Percentiles rank a stretch among this genome's conserved stretches.
These are phyloP conservation scores for Seriola rivoliana DNA, from an alignment of 2,113 vertebrate species.

Conservation along the genomic window DNA sequence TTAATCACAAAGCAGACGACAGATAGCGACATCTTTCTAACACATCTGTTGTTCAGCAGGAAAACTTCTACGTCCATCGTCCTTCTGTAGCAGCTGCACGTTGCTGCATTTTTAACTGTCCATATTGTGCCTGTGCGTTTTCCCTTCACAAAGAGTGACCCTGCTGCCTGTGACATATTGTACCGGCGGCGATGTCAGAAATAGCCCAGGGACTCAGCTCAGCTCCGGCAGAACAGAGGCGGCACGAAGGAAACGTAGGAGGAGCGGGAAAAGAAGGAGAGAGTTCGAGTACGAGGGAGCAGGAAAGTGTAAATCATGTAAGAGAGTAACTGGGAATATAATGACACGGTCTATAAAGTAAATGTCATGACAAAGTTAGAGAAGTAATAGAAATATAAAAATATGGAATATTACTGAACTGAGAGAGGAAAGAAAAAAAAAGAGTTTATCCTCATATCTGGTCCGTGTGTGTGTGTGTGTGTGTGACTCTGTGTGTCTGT, in stretches of 20 bases:
- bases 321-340: constrained; percentile 55
- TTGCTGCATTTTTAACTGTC: constrained; percentile 5
- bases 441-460: background rate
- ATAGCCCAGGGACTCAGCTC: constrained; percentile 39
- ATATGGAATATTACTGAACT: background rate
- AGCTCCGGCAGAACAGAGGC: constrained; percentile 23
- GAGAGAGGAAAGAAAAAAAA: background rate
- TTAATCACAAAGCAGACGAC: no score
- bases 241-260: background rate
- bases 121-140: background rate
- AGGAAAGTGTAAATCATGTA: constrained; percentile 29
- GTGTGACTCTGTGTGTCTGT: background rate
- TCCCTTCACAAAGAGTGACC: constrained; percentile 39
- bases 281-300: background rate
- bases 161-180: constrained; percentile 50
- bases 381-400: background rate
- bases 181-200: constrained; percentile 49
- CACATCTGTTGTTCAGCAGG: background rate
- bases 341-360: background rate
- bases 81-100: background rate
- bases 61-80: background rate
- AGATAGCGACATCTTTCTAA: background rate
- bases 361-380: background rate
- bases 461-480: background rate
- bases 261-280: background rate